phyloP scores from a whole-genome alignment of 2,797 vertebrate species.

The Peromyscus melanophrys region DNA sequence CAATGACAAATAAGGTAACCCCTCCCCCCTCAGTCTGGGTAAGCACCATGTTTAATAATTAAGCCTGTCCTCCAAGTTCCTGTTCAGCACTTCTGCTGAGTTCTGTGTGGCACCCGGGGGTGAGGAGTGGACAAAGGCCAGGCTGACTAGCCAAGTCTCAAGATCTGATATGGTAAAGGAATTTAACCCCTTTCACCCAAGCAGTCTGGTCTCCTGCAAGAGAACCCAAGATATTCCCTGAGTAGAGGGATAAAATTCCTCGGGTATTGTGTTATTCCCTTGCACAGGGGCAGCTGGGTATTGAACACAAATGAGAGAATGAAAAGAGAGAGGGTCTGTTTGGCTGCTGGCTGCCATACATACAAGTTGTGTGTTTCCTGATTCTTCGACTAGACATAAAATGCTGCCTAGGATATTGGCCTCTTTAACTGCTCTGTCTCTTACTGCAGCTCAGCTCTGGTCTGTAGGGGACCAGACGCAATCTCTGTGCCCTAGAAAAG shows the following conservation, averaged over 20 bases:
- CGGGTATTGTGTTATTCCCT: neutral
- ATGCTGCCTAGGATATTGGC: neutral
- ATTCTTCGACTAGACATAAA: slow-evolving; percentile 18
- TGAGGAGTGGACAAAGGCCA: slow-evolving; percentile 13
- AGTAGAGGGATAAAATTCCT: neutral
- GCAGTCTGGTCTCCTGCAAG: neutral
- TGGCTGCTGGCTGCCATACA: neutral
- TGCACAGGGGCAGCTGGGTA: neutral
- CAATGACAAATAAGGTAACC: neutral
- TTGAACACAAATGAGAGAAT: neutral
- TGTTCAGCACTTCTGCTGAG: slow-evolving; percentile 49
- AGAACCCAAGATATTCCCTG: neutral
- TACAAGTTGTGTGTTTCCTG: neutral
- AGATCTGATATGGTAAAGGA: neutral
- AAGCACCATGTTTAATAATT: slow-evolving; percentile 52
- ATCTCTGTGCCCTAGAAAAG: slow-evolving; percentile 39
- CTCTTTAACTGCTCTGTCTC: neutral
- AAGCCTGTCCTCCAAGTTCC: slow-evolving; percentile 6
- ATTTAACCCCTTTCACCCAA: neutral
- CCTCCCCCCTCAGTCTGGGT: neutral
- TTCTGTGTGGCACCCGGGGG: slow-evolving; percentile 18
- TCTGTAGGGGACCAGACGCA: slow-evolving; percentile 20
- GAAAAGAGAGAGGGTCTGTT: neutral
- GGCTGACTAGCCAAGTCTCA: slow-evolving; percentile 47
- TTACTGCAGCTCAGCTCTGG: neutral